A percentile compares a stretch with the other conserved stretches of the same genome.
phyloP scores from a whole-genome alignment of 2,797 vertebrate genomes.

The Acanthurus tractus region DNA sequence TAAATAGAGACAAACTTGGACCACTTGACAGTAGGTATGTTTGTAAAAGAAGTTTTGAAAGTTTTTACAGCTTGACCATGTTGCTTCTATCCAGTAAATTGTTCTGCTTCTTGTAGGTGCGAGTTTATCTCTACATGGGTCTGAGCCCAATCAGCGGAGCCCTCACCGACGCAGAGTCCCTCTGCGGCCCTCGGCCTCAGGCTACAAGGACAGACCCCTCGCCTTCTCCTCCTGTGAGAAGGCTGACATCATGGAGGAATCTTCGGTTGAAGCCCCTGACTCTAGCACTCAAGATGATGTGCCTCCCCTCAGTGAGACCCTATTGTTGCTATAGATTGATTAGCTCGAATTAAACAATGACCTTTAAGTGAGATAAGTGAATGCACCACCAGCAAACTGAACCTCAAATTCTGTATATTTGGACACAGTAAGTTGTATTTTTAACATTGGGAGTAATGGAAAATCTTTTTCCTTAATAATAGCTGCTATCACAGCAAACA shows the following conservation, averaged over 20 bases:
- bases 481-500: too few relatives aligned
- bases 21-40: too few relatives aligned
- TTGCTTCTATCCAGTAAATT: too few relatives aligned
- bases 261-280: conserved; percentile 84
- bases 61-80: too few relatives aligned
- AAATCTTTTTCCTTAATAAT: too few relatives aligned
- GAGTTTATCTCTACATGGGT: conserved; percentile 95
- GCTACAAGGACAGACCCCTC: conserved; percentile 81
- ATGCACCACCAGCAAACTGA: neutral
- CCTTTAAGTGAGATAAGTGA: neutral
- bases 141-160: conserved; percentile 88
- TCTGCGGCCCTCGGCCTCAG: conserved; percentile 81
- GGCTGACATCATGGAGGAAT: conserved; percentile 91
- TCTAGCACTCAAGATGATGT: conserved; percentile 83
- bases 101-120: conserved; percentile 84
- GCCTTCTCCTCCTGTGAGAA: conserved; percentile 80
- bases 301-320: conserved; percentile 87
- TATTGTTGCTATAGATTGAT: too few relatives aligned
- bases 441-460: too few relatives aligned
- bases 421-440: neutral
- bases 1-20: too few relatives aligned
- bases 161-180: conserved; percentile 86
- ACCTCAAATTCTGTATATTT: neutral
- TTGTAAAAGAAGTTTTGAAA: too few relatives aligned
- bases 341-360: neutral